These are phyloP conservation scores for Pterobdella sp. DNA, from an alignment of 2,888 invertebrate genomes.

Conservation along the genomic window DNA sequence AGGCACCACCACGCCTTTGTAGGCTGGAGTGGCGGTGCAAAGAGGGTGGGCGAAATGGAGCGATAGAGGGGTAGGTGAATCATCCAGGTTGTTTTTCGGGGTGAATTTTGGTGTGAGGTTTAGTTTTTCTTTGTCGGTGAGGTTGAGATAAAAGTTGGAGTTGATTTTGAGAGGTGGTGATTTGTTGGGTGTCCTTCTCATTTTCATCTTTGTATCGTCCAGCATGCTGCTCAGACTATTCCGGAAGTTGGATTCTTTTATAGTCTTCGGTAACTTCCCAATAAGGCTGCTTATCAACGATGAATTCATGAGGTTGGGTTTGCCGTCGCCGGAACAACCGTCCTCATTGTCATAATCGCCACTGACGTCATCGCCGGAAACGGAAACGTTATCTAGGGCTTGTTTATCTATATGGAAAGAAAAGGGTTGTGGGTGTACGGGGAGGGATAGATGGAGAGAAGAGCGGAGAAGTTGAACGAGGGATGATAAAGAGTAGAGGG, in stretches of 20 bases:
- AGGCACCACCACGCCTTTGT: neutral
- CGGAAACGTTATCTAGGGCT: neutral
- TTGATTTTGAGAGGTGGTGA: neutral
- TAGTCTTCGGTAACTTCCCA: neutral
- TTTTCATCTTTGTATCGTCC: neutral
- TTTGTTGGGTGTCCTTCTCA: neutral
- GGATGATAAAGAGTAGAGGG: slow-evolving; percentile 57
- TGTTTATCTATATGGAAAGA: neutral
- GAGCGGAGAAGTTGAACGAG: neutral
- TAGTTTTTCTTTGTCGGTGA: neutral
- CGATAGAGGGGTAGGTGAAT: neutral
- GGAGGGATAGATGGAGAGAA: neutral
- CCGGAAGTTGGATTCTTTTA: neutral
- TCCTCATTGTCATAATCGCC: neutral
- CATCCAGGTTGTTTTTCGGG: neutral
- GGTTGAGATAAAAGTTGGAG: neutral
- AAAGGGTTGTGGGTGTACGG: neutral
- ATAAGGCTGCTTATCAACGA: neutral
- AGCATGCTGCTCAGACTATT: neutral
- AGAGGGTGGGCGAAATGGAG: neutral
- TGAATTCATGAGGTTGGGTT: neutral
- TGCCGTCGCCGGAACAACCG: neutral
- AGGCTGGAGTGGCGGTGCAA: slow-evolving; percentile 18
- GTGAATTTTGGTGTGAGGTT: neutral
- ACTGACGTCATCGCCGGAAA: neutral